phyloP scores from a whole-genome alignment of 92 coral and sea anemone species.

The Isaurus tuberculatus region DNA sequence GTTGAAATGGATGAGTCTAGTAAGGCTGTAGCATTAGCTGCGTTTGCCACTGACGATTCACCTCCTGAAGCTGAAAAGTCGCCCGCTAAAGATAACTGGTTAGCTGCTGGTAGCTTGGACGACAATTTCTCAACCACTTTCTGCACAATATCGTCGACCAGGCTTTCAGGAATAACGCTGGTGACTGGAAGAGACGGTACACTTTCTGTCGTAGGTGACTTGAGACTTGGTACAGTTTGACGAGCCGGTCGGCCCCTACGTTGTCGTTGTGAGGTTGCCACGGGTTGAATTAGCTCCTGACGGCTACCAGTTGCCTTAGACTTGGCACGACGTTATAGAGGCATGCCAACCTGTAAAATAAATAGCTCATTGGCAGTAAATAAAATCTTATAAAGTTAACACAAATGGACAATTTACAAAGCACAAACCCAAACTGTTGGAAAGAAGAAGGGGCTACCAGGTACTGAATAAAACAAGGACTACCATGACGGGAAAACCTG shows the following conservation, averaged over 20 bases:
- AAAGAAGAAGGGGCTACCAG: neutral
- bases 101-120: neutral
- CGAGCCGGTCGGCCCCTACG: neutral
- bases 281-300: neutral
- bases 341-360: neutral
- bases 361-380: neutral
- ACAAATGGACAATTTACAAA: neutral
- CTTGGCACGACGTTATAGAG: neutral
- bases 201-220: neutral
- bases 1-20: neutral
- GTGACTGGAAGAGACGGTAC: neutral
- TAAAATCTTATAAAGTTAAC: neutral
- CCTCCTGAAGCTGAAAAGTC: neutral
- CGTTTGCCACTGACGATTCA: too few species aligned
- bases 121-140: neutral
- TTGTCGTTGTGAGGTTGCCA: neutral
- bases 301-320: neutral
- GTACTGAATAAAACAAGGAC: neutral
- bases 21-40: too few species aligned
- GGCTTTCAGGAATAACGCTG: neutral
- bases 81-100: neutral
- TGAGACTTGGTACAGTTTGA: neutral
- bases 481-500: constrained; percentile 46
- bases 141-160: neutral
- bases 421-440: neutral